Conservation (phyloP, 2,888 invertebrate species). For the Deilephila porcellus region DNA sequence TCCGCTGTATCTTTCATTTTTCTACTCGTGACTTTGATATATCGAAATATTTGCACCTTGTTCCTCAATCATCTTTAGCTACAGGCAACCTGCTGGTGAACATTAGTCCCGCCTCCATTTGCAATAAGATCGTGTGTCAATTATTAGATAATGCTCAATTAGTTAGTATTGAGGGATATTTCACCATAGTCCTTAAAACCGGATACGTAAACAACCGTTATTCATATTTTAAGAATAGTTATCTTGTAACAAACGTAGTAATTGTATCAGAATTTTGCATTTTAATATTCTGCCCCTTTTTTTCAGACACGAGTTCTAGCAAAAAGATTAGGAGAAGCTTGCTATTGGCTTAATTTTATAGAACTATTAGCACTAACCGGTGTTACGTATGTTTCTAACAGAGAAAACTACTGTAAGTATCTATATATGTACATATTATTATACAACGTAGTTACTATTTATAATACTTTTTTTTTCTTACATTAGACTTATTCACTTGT, state of each 20-base stretch:
- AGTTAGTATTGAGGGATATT: too few species aligned
- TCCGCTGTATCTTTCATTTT: too few species aligned
- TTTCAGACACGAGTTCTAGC: conserved; percentile 82
- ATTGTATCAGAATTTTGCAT: not conserved
- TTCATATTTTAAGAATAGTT: not conserved
- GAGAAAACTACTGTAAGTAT: conserved; percentile 97
- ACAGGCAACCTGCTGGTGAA: too few species aligned
- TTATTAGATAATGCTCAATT: too few species aligned
- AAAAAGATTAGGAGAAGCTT: conserved; percentile 87
- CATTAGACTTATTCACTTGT: too few species aligned
- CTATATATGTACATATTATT: not conserved
- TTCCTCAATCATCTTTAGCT: too few species aligned
- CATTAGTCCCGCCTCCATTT: too few species aligned
- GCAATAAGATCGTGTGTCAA: too few species aligned
- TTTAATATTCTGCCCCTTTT: conserved; percentile 32
- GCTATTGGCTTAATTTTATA: conserved; percentile 93
- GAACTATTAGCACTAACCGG: conserved; percentile 95
- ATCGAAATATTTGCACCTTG: too few species aligned
- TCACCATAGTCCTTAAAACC: too few species aligned
- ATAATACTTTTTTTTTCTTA: too few species aligned
- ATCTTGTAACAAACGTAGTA: conserved; percentile 20
- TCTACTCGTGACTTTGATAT: too few species aligned
- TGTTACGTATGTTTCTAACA: conserved; percentile 96
- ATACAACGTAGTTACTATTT: not conserved
- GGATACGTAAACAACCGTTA: not conserved